phyloP scores from a whole-genome alignment of 2,797 vertebrate genomes.

The Eulemur albifrons region DNA sequence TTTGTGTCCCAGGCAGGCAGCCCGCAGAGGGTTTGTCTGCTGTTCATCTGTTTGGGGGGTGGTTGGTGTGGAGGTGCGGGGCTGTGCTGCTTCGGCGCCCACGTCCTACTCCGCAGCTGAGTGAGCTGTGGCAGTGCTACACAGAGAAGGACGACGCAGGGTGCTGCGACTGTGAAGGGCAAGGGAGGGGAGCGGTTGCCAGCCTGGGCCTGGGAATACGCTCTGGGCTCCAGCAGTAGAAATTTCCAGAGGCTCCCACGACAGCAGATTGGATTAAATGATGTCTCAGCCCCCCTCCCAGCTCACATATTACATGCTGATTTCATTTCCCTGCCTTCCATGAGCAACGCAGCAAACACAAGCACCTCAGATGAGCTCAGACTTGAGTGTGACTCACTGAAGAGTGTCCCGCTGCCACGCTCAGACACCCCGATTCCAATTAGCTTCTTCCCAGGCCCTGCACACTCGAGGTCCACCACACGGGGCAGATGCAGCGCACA shows the following conservation, averaged over 20 bases:
- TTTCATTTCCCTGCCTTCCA: not conserved
- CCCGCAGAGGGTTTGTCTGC: not conserved
- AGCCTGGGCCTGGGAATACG: not conserved
- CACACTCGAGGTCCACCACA: not conserved
- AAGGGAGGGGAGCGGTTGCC: not conserved
- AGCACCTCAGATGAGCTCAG: not conserved
- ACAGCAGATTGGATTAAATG: not conserved
- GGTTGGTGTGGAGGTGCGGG: not conserved
- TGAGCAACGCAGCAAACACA: not conserved
- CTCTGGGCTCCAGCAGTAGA: not conserved
- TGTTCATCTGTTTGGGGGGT: not conserved
- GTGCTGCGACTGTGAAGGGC: not conserved
- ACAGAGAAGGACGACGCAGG: not conserved
- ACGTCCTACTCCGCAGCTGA: not conserved
- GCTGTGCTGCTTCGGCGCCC: fast-evolving
- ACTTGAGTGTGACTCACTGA: constrained; percentile 44
- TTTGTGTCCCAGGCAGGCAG: not conserved
- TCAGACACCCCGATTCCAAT: not conserved
- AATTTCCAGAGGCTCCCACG: not conserved
- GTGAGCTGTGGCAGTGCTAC: fast-evolving
- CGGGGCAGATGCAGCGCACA: not conserved
- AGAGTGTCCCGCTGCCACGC: not conserved
- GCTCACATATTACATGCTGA: not conserved
- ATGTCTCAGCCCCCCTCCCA: not conserved
- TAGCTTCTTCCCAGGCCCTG: not conserved